Evolutionary conservation across 2,797 vertebrate genomes (phyloP), one percentile per base, ranked within the genome.

Genomic region (Rousettus madagascariensis): DNA sequence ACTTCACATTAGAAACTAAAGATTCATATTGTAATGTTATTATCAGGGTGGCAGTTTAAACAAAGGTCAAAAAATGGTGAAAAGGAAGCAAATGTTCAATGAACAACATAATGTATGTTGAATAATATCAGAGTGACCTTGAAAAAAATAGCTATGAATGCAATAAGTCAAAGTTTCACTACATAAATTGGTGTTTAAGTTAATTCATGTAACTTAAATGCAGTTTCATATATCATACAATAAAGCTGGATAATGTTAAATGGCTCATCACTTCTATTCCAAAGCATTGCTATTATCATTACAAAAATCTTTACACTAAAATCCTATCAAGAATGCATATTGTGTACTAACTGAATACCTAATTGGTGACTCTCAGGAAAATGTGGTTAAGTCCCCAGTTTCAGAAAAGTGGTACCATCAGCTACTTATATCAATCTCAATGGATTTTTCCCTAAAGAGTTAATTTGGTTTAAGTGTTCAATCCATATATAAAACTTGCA

Each of bases 161-260:
- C 46, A 93, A 7, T 74, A 93, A 82, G 85, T 36, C 87, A 85
- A 96, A 55, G 20, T 94, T 93, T 94, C 92, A 93, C 84, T 96
- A 83, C 55, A 59, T 86, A 91, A 91, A 68, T 1, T 36, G 41
- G 30, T 83, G 26, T 59, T 93, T 86, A 68, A 95, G n/a, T 75
- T 65, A 91, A 20, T 22, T 90, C 83, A 91, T 33, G 55, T 61
- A 93, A 93, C 72, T 89, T 97, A 96, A 93, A 86, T 49, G 61
- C 2, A 85, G 51, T 69, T 87, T 92, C 68, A 86, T 10, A 24
- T 19, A 53, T 71, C 28, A 77, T 6, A 69, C 5, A 79, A 20
- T 94, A 86, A 91, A 93, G 22, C 8, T 90, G 13, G 43, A 19
- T 68, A 95, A 96, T 59, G 26, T 75, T 82, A 95, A 93, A 92